phyloP scores from a whole-genome alignment of 2,888 invertebrate species.

The Drosophila birchii region DNA sequence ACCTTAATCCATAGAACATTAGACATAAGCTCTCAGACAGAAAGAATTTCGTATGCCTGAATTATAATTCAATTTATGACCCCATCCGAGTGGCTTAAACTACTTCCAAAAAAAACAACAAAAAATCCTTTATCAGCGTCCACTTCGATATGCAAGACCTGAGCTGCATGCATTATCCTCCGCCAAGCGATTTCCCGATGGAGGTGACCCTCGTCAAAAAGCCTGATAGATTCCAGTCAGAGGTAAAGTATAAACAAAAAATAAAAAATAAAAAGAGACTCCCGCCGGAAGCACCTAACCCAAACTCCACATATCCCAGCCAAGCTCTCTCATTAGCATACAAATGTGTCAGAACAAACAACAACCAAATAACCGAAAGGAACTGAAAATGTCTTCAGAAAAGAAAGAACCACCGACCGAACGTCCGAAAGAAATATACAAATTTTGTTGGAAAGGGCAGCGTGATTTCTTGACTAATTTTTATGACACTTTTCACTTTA shows the following conservation, averaged over 20 bases:
- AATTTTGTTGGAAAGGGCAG: slow-evolving; percentile 46
- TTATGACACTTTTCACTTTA: slow-evolving; percentile 81
- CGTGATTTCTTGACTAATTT: slow-evolving; percentile 79
- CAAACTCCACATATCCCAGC: slow-evolving; percentile 15
- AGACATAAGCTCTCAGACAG: slow-evolving; percentile 31
- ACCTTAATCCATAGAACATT: slow-evolving; percentile 39
- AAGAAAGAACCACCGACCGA: slow-evolving; percentile 24
- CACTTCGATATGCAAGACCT: slow-evolving; percentile 39
- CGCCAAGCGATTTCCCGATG: slow-evolving; percentile 30
- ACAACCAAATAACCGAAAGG: slow-evolving; percentile 66
- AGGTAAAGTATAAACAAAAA: slow-evolving; percentile 26
- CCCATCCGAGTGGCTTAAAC: slow-evolving; percentile 37
- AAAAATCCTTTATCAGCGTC: slow-evolving; percentile 55
- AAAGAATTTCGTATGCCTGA: slow-evolving; percentile 28
- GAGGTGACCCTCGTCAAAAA: slow-evolving; percentile 71
- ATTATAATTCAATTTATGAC: slow-evolving; percentile 56
- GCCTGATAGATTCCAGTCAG: slow-evolving; percentile 65
- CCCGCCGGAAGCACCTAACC: slow-evolving; percentile 65
- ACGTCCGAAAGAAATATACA: slow-evolving; percentile 28
- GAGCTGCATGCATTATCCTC: slow-evolving; percentile 64
- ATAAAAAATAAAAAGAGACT: slow-evolving; percentile 51
- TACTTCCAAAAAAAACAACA: slow-evolving; percentile 22
- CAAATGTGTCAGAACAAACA: slow-evolving; percentile 80
- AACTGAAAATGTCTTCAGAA: slow-evolving; percentile 28
- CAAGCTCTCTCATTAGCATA: slow-evolving; percentile 71